Base-by-base conservation (phyloP, 2,797 vertebrate genomes). In the Eulemur mongoz region DNA sequence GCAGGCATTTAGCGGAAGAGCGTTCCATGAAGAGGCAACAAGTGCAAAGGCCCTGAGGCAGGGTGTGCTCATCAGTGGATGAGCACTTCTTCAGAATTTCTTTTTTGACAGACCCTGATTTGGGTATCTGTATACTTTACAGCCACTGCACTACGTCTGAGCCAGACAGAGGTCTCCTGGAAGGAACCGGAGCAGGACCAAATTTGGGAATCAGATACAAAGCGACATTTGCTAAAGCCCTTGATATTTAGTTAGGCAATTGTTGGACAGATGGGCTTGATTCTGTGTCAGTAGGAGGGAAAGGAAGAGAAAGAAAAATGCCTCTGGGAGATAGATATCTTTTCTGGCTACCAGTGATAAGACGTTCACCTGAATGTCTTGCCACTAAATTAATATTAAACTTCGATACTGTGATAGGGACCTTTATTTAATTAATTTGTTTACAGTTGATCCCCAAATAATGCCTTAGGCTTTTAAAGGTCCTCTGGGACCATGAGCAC, bases 361-460 rank as follows among this genome's bases (percentile, higher is more conserved):
- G 88, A 97, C 94, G 48, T 96, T 95, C 40, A 35, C 65, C 40
- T 25, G 25, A 94, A 67, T 52, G 52, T 63, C 83, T 97, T 94
- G 82, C 61, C n/a, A 87, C 85, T 95, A 95, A 96, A 84, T 50
- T 43, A 69, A 78, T 86, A 57, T 85, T 83, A 97, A 96, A 88
- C n/a, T 93, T 96, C 54, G 78, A 5, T 89, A 63, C 54, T 67
- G n/a, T 92, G 96, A 97, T 97, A 97, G 93, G 86, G 35, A 91
- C 9, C 23, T 91, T 96, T 91, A 83, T 92, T 89, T 89, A 97
- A 95, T 95, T 94, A 94, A 95, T 93, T 88, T 80, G 45, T 90
- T 97, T 97, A 89, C 87, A 87, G 78, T 89, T 93, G 95, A 98
- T 97, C 15, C 93, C 89, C 30, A 93, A 94, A 96, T 65, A 97